phyloP scores from a whole-genome alignment of 2,888 invertebrate genomes.

The Acheta domesticus region DNA sequence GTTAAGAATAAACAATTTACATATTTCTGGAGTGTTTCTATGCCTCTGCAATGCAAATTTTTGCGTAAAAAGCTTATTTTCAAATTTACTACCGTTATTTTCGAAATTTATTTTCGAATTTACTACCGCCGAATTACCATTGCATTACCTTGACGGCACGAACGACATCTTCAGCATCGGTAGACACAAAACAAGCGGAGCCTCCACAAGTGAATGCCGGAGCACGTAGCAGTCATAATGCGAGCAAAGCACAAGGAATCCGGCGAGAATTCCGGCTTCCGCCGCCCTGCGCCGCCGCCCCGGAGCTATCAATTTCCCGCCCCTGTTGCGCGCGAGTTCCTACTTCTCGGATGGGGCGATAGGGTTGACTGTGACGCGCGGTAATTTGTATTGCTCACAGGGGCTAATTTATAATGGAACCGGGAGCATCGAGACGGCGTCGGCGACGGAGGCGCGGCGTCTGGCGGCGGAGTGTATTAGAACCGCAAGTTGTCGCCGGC shows the following conservation, averaged over 20 bases:
- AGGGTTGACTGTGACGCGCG: not conserved
- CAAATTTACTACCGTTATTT: no score
- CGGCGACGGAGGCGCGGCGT: not conserved
- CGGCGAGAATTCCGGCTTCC: not conserved
- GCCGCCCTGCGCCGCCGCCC: not conserved
- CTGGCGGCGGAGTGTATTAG: constrained; percentile 7
- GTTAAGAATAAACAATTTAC: no score
- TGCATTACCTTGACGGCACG: no score
- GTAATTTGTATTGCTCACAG: not conserved
- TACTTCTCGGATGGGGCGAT: constrained; percentile 1
- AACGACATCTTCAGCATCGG: no score
- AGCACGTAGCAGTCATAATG: no score
- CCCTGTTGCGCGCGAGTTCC: not conserved
- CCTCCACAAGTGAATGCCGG: no score
- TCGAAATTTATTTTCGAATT: no score
- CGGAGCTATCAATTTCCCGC: not conserved
- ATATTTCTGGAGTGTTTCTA: no score
- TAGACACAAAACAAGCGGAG: no score
- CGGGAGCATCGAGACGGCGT: not conserved
- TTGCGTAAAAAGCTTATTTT: no score
- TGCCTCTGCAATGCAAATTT: no score
- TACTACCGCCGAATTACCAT: no score
- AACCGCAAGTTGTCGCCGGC: constrained; percentile 2
- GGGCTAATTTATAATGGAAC: not conserved
- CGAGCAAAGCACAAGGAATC: not conserved